These are phyloP conservation scores for Hybos culiciformis DNA, from an alignment of 2,888 invertebrate species.

Conservation along the genomic window DNA sequence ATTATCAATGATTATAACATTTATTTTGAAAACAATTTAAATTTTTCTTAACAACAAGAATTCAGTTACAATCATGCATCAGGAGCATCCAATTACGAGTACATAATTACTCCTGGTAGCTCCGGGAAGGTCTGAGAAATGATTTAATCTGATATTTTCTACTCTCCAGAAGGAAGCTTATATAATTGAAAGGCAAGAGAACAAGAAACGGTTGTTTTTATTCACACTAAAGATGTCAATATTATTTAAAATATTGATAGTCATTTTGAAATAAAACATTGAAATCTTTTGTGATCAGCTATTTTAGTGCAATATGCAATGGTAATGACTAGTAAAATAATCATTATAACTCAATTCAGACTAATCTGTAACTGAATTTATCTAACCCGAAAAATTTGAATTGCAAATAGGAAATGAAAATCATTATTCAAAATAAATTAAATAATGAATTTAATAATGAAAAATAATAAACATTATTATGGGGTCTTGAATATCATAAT, in stretches of 20 bases:
- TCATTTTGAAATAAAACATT: conserved; percentile 20
- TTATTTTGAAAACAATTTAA: neutral
- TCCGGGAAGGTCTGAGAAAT: conserved; percentile 39
- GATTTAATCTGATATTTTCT: conserved; percentile 25
- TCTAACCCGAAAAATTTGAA: no score
- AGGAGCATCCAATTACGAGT: conserved; percentile 37
- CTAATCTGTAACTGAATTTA: conserved; percentile 37
- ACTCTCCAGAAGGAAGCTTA: conserved; percentile 37
- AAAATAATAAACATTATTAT: neutral
- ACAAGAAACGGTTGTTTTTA: conserved; percentile 32
- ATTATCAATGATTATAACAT: neutral
- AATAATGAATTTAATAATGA: neutral
- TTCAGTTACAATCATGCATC: conserved; percentile 38
- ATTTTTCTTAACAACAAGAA: conserved; percentile 12
- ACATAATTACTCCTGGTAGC: conserved; percentile 33
- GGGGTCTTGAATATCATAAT: no score
- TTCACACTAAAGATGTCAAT: conserved; percentile 5
- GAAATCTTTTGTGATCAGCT: conserved; percentile 36
- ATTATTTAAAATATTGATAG: neutral
- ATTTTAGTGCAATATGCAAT: conserved; percentile 38
- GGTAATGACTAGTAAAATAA: conserved; percentile 21
- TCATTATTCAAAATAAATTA: neutral
- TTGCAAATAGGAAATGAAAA: no score
- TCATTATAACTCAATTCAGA: conserved; percentile 38
- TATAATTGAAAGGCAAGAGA: conserved; percentile 34